Percentiles rank a stretch among this genome's conserved stretches.
phyloP scores from a whole-genome alignment of 2,888 invertebrate species.

The Malachius bipustulatus region DNA sequence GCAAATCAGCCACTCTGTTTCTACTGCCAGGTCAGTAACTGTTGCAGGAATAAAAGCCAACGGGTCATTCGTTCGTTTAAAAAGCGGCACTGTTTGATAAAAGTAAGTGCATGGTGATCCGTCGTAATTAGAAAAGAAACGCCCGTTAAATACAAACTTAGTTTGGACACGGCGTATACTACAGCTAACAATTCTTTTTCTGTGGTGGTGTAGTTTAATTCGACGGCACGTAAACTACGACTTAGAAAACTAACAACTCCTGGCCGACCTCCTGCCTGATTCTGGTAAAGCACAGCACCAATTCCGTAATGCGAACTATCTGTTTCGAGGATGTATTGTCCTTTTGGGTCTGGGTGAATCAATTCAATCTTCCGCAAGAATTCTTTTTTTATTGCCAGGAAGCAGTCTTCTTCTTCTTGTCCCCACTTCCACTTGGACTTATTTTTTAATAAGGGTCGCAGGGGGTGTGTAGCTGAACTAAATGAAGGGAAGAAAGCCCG shows the following conservation, averaged over 20 bases:
- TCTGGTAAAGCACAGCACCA: slow-evolving; percentile 13
- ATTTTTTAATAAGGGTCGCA: slow-evolving; percentile 15
- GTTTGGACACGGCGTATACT: slow-evolving; percentile 18
- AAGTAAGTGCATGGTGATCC: slow-evolving; percentile 21
- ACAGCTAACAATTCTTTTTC: slow-evolving; percentile 23
- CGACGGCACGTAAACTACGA: slow-evolving; percentile 5
- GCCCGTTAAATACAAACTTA: slow-evolving; percentile 18
- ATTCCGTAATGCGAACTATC: slow-evolving; percentile 13
- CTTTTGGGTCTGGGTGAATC: slow-evolving; percentile 6
- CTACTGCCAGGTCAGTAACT: slow-evolving; percentile 14
- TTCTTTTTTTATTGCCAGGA: slow-evolving; percentile 8
- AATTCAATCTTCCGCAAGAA: slow-evolving; percentile 11
- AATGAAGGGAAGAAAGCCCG: slow-evolving; percentile 13
- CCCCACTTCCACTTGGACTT: slow-evolving; percentile 13
- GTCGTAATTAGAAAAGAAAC: slow-evolving; percentile 17
- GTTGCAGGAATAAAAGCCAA: slow-evolving; percentile 12
- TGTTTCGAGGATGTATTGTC: slow-evolving; percentile 9
- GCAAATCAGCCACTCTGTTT: slow-evolving; percentile 13
- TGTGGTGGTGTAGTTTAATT: slow-evolving; percentile 13
- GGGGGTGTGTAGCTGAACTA: slow-evolving; percentile 11
- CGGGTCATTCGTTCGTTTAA: slow-evolving; percentile 14
- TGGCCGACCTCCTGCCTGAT: neutral
- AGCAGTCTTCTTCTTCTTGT: slow-evolving; percentile 8
- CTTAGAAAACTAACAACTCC: slow-evolving; percentile 10
- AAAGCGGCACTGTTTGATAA: slow-evolving; percentile 17